phyloP scores from a whole-genome alignment of 2,888 invertebrate genomes.

The Aplocera efformata region DNA sequence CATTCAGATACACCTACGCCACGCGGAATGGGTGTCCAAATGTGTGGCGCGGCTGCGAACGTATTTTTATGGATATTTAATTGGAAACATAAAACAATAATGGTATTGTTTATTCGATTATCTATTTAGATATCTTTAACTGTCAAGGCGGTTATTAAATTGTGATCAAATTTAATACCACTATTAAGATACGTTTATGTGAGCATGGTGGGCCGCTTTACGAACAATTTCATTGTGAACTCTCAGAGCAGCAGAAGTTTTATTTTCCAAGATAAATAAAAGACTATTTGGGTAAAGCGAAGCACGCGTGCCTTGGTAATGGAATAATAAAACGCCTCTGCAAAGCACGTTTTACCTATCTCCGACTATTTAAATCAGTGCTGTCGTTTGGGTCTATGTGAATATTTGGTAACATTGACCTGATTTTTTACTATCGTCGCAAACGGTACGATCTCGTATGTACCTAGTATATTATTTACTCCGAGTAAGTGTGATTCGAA shows the following conservation, averaged over 20 bases:
- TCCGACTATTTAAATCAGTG: neutral
- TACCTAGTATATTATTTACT: too few species aligned
- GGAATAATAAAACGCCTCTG: constrained; percentile 33
- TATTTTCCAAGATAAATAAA: constrained; percentile 29
- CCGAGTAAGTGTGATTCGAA: too few species aligned
- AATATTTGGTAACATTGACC: too few species aligned
- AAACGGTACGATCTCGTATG: too few species aligned
- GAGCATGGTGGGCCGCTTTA: constrained; percentile 10
- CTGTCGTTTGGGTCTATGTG: neutral
- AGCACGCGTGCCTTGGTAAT: constrained; percentile 36
- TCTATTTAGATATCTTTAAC: constrained; percentile 31
- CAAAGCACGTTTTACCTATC: neutral
- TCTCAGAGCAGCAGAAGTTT: constrained; percentile 23
- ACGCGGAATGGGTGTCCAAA: constrained; percentile 26
- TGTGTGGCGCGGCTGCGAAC: constrained; percentile 20
- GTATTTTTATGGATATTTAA: constrained; percentile 40
- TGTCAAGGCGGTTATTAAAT: constrained; percentile 31
- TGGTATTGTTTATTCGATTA: constrained; percentile 35
- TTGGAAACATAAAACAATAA: constrained; percentile 39
- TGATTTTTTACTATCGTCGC: too few species aligned
- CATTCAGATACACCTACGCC: constrained; percentile 59
- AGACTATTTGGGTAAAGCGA: constrained; percentile 19
- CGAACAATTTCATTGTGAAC: constrained; percentile 5
- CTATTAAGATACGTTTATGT: constrained; percentile 18
- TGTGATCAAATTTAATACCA: constrained; percentile 24